These are phyloP conservation scores for Bactericera cockerelli DNA, from an alignment of 1,140 invertebrate species.

Conservation along the genomic window DNA sequence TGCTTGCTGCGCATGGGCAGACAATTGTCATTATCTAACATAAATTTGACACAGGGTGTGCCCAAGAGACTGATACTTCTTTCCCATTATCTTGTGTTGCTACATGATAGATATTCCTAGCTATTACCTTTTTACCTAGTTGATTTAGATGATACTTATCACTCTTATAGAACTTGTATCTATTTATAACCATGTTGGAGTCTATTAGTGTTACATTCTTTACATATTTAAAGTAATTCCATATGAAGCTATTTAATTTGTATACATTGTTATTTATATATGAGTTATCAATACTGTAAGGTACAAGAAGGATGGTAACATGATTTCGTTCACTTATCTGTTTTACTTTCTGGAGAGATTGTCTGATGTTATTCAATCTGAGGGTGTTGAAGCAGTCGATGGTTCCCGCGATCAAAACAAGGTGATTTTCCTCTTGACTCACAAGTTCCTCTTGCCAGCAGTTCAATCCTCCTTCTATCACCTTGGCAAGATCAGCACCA, in stretches of 20 bases:
- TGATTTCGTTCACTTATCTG: too few species aligned
- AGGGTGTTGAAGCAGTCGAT: neutral
- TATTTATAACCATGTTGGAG: too few species aligned
- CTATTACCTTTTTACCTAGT: neutral
- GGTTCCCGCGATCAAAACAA: neutral
- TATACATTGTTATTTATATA: neutral
- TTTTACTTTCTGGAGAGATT: neutral
- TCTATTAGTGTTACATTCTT: neutral
- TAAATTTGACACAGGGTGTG: too few species aligned
- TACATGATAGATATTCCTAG: neutral
- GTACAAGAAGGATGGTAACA: too few species aligned
- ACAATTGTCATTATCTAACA: neutral
- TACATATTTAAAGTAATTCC: neutral
- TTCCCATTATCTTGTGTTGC: neutral
- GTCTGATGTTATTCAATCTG: neutral
- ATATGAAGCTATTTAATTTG: too few species aligned
- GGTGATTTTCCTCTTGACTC: neutral
- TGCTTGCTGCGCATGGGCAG: neutral
- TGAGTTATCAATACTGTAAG: too few species aligned
- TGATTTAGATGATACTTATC: too few species aligned
- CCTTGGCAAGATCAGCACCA: neutral
- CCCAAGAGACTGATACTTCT: neutral
- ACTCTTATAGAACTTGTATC: too few species aligned
- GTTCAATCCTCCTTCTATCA: neutral
- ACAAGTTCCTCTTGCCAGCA: neutral